These are phyloP conservation scores for Myathropa florea DNA, from an alignment of 2,888 invertebrate species.

Conservation along the genomic window DNA sequence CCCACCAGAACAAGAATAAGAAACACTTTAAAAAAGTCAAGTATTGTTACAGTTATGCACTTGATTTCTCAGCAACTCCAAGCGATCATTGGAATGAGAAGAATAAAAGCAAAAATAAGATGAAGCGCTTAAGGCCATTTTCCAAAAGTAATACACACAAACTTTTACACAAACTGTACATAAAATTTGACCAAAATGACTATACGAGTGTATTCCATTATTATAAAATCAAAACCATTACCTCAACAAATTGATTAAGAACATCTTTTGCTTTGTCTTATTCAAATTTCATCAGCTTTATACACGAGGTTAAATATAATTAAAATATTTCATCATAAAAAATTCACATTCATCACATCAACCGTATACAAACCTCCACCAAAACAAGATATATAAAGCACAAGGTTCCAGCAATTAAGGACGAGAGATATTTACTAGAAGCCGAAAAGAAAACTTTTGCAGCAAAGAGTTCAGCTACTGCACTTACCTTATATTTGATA, in stretches of 20 bases:
- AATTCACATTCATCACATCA: neutral
- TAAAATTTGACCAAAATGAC: no score
- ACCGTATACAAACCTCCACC: constrained; percentile 37
- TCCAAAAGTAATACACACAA: no score
- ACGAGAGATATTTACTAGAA: constrained; percentile 31
- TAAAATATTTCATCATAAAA: neutral
- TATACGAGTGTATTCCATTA: no score
- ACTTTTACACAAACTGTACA: no score
- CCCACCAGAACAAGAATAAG: no score
- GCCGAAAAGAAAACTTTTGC: constrained; percentile 37
- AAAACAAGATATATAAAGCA: constrained; percentile 30
- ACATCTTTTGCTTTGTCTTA: neutral
- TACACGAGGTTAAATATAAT: no score
- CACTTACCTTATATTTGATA: constrained; percentile 88
- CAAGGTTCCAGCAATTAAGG: constrained; percentile 46
- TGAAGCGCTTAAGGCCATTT: no score
- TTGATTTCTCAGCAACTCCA: no score
- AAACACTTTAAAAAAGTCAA: no score
- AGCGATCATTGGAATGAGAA: no score
- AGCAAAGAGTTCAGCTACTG: constrained; percentile 21
- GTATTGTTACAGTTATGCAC: no score
- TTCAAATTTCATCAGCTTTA: neutral
- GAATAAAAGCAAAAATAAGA: no score
- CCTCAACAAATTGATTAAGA: neutral
- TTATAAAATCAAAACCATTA: neutral